Base-by-base conservation (phyloP, 2,113 vertebrate species). In the Zonotrichia leucophrys region DNA sequence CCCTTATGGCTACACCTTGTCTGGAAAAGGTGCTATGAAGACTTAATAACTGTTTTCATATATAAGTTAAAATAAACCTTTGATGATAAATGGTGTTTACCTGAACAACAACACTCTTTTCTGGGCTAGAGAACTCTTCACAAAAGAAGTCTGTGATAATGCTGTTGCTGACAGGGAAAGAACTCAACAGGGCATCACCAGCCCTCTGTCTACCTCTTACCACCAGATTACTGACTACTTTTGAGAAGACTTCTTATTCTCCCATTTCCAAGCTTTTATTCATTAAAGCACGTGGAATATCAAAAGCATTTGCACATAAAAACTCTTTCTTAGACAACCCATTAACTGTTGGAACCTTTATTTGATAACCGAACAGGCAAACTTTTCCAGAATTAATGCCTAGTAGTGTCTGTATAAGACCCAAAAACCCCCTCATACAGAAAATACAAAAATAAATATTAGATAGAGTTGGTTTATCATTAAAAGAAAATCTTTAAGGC, bases 371-470 rank as follows among this genome's bases (percentile, higher is more conserved):
- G 8, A 82, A 62, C 10, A 49, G 19, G 67, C 6, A 67, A 47
- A 69, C 30, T 35, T 56, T 52, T 7, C 7, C 55, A 84, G 41
- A 93, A 84, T 44, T 60, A 41, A 62, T 10, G 15, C 35, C 41
- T 12, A 66, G 14, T 12, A 52, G 8, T 20, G 12, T n/a, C 28
- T 22, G 19, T 41, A 9, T 31, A 50, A 46, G 35, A 62, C 7
- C 5, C 9, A 24, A 63, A 60, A 47, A 0, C 0, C 31, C 8
- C 31, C 8, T 35, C 4, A 39, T 41, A 73, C 33, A 41, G 14
- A 90, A 67, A 74, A 52, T 41, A 55, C 5, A 67, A 46, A 72
- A 72, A 41, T 9, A 56, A 53, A 3, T 60, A 18, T 41, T 23
- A 46, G 46, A 39, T 15, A 68, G 21, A 21, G 23, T 17, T 59